phyloP scores from a whole-genome alignment of 2,113 vertebrate genomes.

The Fulica atra region DNA sequence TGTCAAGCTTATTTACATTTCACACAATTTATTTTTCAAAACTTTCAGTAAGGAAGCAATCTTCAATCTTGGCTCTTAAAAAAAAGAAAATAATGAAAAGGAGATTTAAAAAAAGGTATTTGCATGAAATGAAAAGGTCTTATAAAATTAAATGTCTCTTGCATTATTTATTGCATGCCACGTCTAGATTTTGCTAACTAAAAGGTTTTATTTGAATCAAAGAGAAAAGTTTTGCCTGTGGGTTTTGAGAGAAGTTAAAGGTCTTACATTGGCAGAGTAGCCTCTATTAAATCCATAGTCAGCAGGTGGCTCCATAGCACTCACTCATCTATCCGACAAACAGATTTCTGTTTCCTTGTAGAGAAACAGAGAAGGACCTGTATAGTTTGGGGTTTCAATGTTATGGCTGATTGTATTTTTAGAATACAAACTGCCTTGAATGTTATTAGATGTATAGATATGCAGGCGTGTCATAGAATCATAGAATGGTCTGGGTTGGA shows the following conservation, averaged over 20 bases:
- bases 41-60: neutral
- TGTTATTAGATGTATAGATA: neutral
- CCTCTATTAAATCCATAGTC: neutral
- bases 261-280: neutral
- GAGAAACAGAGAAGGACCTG: neutral
- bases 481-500: too few species aligned
- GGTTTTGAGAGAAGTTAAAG: neutral
- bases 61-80: neutral
- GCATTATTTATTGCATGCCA: neutral
- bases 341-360: neutral
- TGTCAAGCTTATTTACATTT: neutral
- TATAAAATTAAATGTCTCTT: neutral
- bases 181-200: neutral
- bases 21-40: neutral
- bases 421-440: neutral
- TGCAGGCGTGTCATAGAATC: too few species aligned
- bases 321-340: neutral
- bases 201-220: neutral
- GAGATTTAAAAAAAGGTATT: neutral
- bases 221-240: neutral
- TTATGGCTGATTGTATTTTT: neutral
- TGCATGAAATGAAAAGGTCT: neutral
- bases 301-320: slow-evolving; percentile 10
- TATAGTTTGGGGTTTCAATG: neutral
- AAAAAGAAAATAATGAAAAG: neutral